These are phyloP conservation scores for Thecophora atra DNA, from an alignment of 2,888 invertebrate species.

Conservation along the genomic window DNA sequence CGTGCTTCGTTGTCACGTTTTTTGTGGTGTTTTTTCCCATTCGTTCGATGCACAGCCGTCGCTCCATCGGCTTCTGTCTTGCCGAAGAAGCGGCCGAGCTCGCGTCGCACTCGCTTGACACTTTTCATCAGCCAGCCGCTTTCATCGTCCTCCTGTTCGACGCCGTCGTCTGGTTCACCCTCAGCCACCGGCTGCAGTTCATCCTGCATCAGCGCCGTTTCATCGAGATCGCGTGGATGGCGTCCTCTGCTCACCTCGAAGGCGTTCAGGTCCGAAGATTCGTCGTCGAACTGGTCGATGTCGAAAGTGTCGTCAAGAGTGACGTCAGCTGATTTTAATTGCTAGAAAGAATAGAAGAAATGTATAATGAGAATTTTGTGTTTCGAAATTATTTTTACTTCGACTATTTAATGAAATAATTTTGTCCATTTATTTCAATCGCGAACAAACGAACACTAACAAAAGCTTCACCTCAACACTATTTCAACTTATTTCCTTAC, in stretches of 20 bases:
- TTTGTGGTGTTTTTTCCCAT: conserved; percentile 20
- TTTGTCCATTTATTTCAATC: neutral
- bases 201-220: conserved; percentile 53
- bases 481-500: too few relatives aligned
- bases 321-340: conserved; percentile 52
- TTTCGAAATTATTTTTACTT: too few relatives aligned
- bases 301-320: conserved; percentile 54
- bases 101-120: conserved; percentile 59
- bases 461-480: too few relatives aligned
- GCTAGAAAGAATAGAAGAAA: conserved; percentile 41
- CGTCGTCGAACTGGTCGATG: conserved; percentile 48
- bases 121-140: conserved; percentile 56
- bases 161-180: conserved; percentile 38
- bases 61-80: conserved; percentile 41
- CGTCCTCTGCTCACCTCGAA: conserved; percentile 37
- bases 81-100: conserved; percentile 56
- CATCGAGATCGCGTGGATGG: conserved; percentile 53
- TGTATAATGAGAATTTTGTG: neutral
- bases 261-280: conserved; percentile 37
- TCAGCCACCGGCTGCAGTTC: conserved; percentile 52
- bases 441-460: neutral
- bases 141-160: conserved; percentile 35
- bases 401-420: too few relatives aligned
- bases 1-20: conserved; percentile 31
- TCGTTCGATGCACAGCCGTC: conserved; percentile 22